Percentiles rank a stretch among this genome's conserved stretches.
Evolutionary conservation across 2,888 invertebrate species (phyloP).

Genomic region (Pyrochroa serraticornis): DNA sequence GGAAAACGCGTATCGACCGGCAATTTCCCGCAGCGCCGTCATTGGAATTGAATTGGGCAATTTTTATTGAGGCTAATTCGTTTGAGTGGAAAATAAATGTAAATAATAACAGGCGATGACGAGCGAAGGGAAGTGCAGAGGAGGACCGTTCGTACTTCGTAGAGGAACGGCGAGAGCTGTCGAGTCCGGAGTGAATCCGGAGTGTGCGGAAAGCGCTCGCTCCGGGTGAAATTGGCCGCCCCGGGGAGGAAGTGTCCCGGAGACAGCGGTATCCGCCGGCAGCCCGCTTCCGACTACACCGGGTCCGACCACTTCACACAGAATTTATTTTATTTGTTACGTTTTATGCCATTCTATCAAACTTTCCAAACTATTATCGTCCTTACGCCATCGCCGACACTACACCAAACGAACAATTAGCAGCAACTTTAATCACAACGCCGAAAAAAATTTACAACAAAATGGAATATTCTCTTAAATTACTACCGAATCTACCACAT

Average conservation of each 20-base stretch:
- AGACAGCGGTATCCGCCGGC: conserved; percentile 61
- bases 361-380: neutral
- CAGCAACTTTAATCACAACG: neutral
- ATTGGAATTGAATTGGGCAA: too few relatives aligned
- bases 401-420: neutral
- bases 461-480: too few relatives aligned
- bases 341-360: conserved; percentile 31
- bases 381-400: too few relatives aligned
- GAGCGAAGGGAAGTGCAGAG: too few relatives aligned
- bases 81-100: too few relatives aligned
- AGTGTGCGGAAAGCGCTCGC: conserved; percentile 56
- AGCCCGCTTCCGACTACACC: conserved; percentile 53
- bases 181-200: conserved; percentile 45
- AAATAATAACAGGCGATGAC: too few relatives aligned
- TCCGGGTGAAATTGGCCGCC: conserved; percentile 59
- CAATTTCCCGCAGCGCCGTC: too few relatives aligned
- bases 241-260: conserved; percentile 61
- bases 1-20: too few relatives aligned
- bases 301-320: conserved; percentile 52
- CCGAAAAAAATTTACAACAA: too few relatives aligned
- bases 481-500: too few relatives aligned
- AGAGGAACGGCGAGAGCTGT: conserved; percentile 22
- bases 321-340: conserved; percentile 50
- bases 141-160: neutral
- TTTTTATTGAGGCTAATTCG: too few relatives aligned